Evolutionary conservation across 2,888 invertebrate species (phyloP), one percentile per base, ranked within the genome.

Genomic region (Platycheirus albimanus): DNA sequence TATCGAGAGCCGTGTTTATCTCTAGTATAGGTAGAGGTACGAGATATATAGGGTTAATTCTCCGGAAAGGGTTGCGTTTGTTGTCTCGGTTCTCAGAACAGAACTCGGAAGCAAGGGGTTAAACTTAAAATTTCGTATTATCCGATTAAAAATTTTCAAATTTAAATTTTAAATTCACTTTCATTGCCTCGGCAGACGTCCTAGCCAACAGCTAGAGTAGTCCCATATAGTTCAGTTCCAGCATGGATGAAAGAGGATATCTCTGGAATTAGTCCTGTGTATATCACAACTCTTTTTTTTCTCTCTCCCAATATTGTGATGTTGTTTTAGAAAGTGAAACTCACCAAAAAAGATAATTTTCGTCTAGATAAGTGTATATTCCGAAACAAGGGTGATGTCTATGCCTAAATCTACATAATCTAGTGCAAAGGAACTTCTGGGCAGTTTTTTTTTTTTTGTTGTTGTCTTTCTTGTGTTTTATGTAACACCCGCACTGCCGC

Each of bases 111-210:
- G 76, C 61, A 67, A 45, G 67, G 74, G 67, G 78, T 74, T 74
- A 33, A 78, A 74, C 67, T 79, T 67, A 11, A 74, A 67, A 66
- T 67, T 78, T 54, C 33, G 66, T 30, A 66, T 61, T 72, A 72
- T 77, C 70, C 76, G 76, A 77, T 77, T 77, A 77, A 77, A 69
- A 70, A 77, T 77, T 77, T 77, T 77, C 69, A 77, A 77, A 77
- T 77, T 77, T 77, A 70, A 77, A 77, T 70, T 77, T 77, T 77
- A 54, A 77, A 77, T n/a, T n/a, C n/a, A n/a, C n/a, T n/a, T n/a
- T n/a, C n/a, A n/a, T 54, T 63, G 54, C 69, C 61, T 58, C 61
- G n/a, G 61, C 76, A 76, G 76, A 76, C 76, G 61, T 69, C 61
- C 47, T 24, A 24, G 19, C 43, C 45, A 17, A 2, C 19, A 45